These are phyloP conservation scores for Canis aureus DNA, from an alignment of 2,113 vertebrate species.

Conservation along the genomic window DNA sequence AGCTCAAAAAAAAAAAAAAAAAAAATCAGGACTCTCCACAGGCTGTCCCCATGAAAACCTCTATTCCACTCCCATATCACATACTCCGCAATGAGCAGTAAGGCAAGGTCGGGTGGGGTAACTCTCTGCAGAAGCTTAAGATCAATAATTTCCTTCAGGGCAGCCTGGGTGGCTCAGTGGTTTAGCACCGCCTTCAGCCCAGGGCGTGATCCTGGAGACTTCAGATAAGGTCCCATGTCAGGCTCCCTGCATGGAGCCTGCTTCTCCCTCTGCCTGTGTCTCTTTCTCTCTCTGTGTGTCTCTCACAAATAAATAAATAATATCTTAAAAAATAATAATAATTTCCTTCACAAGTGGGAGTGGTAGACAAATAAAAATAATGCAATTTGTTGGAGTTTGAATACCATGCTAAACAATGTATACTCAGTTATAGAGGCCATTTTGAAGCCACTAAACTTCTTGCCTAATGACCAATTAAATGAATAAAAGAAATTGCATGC, in stretches of 20 bases:
- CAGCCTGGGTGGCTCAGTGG: too few relatives aligned
- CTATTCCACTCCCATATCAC: fast-evolving
- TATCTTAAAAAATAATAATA: not conserved
- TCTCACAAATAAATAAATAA: too few relatives aligned
- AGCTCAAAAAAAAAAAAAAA: not conserved
- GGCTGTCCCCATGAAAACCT: not conserved
- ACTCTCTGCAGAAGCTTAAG: not conserved
- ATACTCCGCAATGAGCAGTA: not conserved
- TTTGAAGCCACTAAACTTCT: not conserved
- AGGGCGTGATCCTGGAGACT: too few relatives aligned
- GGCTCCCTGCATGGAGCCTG: too few relatives aligned
- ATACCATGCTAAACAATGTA: not conserved
- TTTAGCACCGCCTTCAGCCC: too few relatives aligned
- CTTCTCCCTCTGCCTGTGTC: too few relatives aligned
- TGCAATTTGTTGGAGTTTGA: not conserved
- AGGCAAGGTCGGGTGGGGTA: too few relatives aligned
- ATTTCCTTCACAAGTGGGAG: not conserved
- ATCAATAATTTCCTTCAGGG: not conserved
- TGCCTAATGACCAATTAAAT: not conserved
- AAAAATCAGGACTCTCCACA: not conserved
- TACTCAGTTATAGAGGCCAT: not conserved
- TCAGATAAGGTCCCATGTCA: too few relatives aligned
- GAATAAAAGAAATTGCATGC: not conserved
- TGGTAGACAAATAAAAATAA: not conserved
- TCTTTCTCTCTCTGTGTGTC: too few relatives aligned